These are phyloP conservation scores for Coregonus suidteri DNA, from an alignment of 2,797 vertebrate genomes.

Conservation along the genomic window DNA sequence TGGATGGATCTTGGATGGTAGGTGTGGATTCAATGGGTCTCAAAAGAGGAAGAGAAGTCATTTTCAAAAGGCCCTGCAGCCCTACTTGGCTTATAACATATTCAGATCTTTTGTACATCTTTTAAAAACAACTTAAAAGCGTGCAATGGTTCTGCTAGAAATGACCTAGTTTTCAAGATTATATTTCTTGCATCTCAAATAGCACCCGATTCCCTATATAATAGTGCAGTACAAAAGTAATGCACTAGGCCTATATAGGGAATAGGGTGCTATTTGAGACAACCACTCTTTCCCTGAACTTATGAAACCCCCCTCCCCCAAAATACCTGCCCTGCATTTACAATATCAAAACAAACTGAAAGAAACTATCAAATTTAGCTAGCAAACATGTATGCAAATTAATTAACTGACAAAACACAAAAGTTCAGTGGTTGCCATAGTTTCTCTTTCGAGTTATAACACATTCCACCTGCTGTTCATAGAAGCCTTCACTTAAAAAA, in stretches of 20 bases:
- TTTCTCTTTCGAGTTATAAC: conserved; percentile 51
- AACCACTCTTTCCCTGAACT: conserved; percentile 25
- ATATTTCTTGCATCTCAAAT: conserved; percentile 18
- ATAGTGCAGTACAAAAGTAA: no score
- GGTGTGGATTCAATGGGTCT: conserved; percentile 12
- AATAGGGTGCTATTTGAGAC: not conserved
- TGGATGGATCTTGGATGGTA: conserved; percentile 56
- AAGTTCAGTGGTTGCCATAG: conserved; percentile 59
- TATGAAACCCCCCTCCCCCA: conserved; percentile 26
- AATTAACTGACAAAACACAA: conserved; percentile 59
- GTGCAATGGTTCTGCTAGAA: conserved; percentile 48
- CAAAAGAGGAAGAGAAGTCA: conserved; percentile 16
- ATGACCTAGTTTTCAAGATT: conserved; percentile 60
- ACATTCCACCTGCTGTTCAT: conserved; percentile 51
- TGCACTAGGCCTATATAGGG: no score
- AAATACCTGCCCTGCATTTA: conserved; percentile 59
- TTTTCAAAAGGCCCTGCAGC: conserved; percentile 23
- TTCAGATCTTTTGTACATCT: conserved; percentile 20
- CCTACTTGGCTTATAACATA: conserved; percentile 34
- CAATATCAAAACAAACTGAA: conserved; percentile 61
- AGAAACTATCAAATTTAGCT: conserved; percentile 61
- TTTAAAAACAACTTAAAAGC: conserved; percentile 49
- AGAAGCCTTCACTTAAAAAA: conserved; percentile 66
- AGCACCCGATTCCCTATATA: no score
- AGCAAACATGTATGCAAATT: conserved; percentile 65